Percentiles rank a stretch among this genome's conserved stretches.
phyloP scores from a whole-genome alignment of 92 coral and sea anemone genomes.

The Nematostella vectensis region DNA sequence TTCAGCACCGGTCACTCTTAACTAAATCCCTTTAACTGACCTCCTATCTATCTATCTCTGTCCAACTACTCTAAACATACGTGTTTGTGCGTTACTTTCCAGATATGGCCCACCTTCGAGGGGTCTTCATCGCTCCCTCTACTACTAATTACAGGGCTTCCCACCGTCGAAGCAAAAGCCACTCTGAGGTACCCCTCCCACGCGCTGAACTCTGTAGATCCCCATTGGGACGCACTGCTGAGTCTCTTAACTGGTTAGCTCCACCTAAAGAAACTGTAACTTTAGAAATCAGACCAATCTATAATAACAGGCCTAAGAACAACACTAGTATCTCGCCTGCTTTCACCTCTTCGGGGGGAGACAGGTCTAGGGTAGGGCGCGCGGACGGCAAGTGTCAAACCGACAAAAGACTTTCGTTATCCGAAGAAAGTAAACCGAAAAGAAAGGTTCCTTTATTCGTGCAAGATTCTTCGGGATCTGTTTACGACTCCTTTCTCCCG shows the following conservation, averaged over 20 bases:
- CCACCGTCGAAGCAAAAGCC: conserved; percentile 29
- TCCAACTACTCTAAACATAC: conserved; percentile 28
- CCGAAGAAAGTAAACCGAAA: too few relatives aligned
- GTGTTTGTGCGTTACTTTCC: conserved; percentile 26
- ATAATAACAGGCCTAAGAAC: too few relatives aligned
- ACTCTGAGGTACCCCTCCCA: conserved; percentile 14
- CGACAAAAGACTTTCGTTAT: too few relatives aligned
- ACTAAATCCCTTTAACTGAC: background rate
- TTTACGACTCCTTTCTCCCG: too few relatives aligned
- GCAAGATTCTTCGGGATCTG: too few relatives aligned
- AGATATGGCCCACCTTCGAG: conserved; percentile 58
- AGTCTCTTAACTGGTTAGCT: conserved; percentile 2
- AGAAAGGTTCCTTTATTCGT: too few relatives aligned
- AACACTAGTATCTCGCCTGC: too few relatives aligned
- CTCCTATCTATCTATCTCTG: conserved; percentile 9
- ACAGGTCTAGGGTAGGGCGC: too few relatives aligned
- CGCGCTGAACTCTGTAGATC: conserved; percentile 11
- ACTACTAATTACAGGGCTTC: conserved; percentile 22
- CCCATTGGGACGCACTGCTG: conserved; percentile 14
- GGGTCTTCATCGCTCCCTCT: conserved; percentile 40
- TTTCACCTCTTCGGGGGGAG: too few relatives aligned
- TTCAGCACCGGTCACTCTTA: too few relatives aligned
- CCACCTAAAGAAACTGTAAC: conserved; percentile 16
- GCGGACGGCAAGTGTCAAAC: too few relatives aligned
- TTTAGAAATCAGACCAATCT: conserved; percentile 5